Evolutionary conservation across 92 coral and sea anemone genomes (phyloP).

Genomic region (Ricordea florida): DNA sequence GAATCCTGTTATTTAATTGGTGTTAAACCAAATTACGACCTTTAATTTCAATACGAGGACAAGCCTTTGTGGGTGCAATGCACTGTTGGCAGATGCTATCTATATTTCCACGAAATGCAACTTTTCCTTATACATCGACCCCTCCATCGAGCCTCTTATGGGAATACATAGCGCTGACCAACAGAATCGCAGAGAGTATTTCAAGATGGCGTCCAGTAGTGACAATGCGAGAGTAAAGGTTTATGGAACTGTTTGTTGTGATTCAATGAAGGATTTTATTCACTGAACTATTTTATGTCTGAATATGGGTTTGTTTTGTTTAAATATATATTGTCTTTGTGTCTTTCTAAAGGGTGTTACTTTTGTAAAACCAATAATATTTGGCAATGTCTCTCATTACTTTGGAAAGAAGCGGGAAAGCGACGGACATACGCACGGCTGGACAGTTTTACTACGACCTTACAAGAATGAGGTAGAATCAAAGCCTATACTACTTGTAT

Average conservation of each 20-base stretch:
- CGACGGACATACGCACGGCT: conserved; percentile 97
- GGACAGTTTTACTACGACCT: conserved; percentile 92
- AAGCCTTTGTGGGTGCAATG: too few relatives aligned
- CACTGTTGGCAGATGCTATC: too few relatives aligned
- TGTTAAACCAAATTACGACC: too few relatives aligned
- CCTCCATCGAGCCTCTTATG: too few relatives aligned
- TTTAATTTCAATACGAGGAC: too few relatives aligned
- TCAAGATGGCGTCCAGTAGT: conserved; percentile 94
- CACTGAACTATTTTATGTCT: too few relatives aligned
- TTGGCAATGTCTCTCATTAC: conserved; percentile 95
- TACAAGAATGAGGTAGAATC: conserved; percentile 73
- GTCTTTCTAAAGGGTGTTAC: conserved; percentile 76
- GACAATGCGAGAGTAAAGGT: conserved; percentile 98
- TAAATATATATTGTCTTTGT: background rate
- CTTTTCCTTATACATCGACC: too few relatives aligned
- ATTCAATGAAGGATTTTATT: background rate
- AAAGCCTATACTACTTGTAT: background rate
- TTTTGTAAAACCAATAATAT: conserved; percentile 83
- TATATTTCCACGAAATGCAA: too few relatives aligned
- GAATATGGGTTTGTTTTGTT: background rate
- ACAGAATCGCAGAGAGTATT: conserved; percentile 19
- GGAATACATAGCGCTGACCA: too few relatives aligned
- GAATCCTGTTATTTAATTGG: too few relatives aligned
- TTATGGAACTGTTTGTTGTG: background rate
- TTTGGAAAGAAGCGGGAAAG: conserved; percentile 97